Evolutionary conservation across 2,888 invertebrate species (phyloP), one percentile per base, ranked within the genome.

Genomic region (Gortyna flavago): DNA sequence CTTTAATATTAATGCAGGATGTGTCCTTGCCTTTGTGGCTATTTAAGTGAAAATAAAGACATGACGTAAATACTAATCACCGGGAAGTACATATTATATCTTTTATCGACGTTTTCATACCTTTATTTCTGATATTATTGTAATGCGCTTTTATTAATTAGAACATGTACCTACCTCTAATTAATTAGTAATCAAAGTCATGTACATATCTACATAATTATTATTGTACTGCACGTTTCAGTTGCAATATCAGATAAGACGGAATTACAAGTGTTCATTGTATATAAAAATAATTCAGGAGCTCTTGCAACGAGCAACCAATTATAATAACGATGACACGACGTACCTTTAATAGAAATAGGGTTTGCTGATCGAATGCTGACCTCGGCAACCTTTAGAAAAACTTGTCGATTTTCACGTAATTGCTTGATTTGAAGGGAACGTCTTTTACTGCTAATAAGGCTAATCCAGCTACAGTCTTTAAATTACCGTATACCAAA

Each of bases 31-130:
- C 32, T 48, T 61, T 61, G 83, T 68, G 16, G 54, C 64, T 72
- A 74, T 72, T 72, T 78, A 71, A 72, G 29, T 79, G 68, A 75
- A 68, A 87, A 78, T 76, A 74, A 65, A 74, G 48, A 62, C 74
- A 70, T 54, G 61, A 74, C 76, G 76, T 70, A 69, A 82, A 75
- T 87, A 85, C 44, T 80, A 66, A 87, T 78, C 57, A 70, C 29
- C 9, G 51, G 72, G n/a, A 77, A 77, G 64, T 87, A 75, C 75
- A 65, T 13, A 59, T 41, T 29, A 76, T 75, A 70, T 76, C 51
- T 72, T 67, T 75, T 64, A 66, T 70, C 64, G 32, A 16, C 3
- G 18, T 77, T 51, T 51, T 66, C 38, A 13, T 78, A 48, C 32
- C 16, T 80, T 59, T 32, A 25, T 11, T 66, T 51, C 51, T 13